phyloP scores from a whole-genome alignment of 2,888 invertebrate genomes.

The Drosophila flavopinicola region DNA sequence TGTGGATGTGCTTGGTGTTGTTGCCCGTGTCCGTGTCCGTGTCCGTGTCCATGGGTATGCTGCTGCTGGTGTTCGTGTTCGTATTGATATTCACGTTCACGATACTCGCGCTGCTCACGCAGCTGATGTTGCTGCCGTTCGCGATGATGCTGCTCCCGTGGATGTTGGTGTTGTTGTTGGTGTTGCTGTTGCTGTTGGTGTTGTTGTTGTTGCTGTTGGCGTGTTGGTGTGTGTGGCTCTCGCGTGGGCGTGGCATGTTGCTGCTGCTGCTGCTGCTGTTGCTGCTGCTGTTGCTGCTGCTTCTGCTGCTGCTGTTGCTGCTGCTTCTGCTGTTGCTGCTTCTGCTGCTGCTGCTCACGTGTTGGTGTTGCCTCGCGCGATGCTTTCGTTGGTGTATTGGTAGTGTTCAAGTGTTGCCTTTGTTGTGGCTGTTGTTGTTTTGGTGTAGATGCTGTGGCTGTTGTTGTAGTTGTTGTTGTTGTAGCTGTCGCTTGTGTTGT shows the following conservation, averaged over 20 bases:
- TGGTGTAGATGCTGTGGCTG: slow-evolving; percentile 34
- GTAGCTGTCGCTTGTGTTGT: slow-evolving; percentile 24
- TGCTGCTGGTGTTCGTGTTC: slow-evolving; percentile 31
- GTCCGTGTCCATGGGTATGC: slow-evolving; percentile 36
- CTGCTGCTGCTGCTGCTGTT: slow-evolving; percentile 50
- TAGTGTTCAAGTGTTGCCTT: slow-evolving; percentile 54
- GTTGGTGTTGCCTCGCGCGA: slow-evolving; percentile 73
- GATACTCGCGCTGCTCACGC: slow-evolving; percentile 49
- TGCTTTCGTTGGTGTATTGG: slow-evolving; percentile 66
- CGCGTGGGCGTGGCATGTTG: slow-evolving; percentile 55
- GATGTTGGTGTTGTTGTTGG: slow-evolving; percentile 51
- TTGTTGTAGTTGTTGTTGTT: slow-evolving; percentile 38
- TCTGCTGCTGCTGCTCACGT: slow-evolving; percentile 47
- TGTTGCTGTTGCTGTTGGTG: slow-evolving; percentile 42
- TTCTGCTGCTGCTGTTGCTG: slow-evolving; percentile 65
- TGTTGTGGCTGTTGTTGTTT: slow-evolving; percentile 41
- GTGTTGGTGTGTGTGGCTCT: slow-evolving; percentile 56
- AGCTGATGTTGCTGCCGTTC: slow-evolving; percentile 58
- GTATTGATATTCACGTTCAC: slow-evolving; percentile 44
- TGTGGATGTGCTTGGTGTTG: slow-evolving; percentile 10
- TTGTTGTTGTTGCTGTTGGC: slow-evolving; percentile 54
- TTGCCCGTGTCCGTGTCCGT: slow-evolving; percentile 24
- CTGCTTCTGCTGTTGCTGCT: slow-evolving; percentile 58
- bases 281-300: slow-evolving; percentile 44
- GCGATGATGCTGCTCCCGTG: slow-evolving; percentile 55